These are phyloP conservation scores for Orthonevra nobilis DNA, from an alignment of 2,888 invertebrate genomes.

Conservation along the genomic window DNA sequence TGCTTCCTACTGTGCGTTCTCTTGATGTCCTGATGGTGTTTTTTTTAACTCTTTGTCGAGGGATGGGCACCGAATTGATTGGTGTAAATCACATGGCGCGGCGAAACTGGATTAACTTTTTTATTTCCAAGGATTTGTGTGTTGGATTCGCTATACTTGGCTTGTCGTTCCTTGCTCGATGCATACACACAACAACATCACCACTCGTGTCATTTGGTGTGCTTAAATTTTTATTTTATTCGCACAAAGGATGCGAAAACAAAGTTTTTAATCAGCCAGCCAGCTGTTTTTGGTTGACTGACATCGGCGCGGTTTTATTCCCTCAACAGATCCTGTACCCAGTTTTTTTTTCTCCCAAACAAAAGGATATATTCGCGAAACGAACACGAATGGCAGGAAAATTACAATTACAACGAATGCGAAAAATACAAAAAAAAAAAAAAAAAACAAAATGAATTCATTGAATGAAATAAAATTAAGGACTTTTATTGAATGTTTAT, in stretches of 20 bases:
- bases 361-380: constrained; percentile 33
- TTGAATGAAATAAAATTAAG: constrained; percentile 62
- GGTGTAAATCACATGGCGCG: constrained; percentile 67
- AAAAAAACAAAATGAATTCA: not conserved
- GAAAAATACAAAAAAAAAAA: constrained; percentile 24
- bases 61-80: constrained; percentile 49
- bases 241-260: constrained; percentile 43
- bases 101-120: constrained; percentile 68
- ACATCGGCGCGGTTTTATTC: constrained; percentile 21
- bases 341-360: too few species aligned
- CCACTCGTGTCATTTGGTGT: constrained; percentile 18
- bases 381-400: constrained; percentile 27
- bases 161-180: too few species aligned
- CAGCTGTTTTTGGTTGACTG: constrained; percentile 66
- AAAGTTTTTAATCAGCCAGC: constrained; percentile 60
- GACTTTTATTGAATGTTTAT: constrained; percentile 70
- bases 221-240: constrained; percentile 42
- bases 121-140: constrained; percentile 58
- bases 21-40: constrained; percentile 1
- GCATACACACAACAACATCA: too few species aligned
- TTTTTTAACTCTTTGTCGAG: not conserved
- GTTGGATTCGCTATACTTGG: constrained; percentile 53
- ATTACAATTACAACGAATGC: too few species aligned
- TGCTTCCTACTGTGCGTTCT: not conserved
- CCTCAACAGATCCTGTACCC: too few species aligned